Base-by-base conservation (phyloP, 2,797 vertebrate species). In the Syndactyla subalaris region DNA sequence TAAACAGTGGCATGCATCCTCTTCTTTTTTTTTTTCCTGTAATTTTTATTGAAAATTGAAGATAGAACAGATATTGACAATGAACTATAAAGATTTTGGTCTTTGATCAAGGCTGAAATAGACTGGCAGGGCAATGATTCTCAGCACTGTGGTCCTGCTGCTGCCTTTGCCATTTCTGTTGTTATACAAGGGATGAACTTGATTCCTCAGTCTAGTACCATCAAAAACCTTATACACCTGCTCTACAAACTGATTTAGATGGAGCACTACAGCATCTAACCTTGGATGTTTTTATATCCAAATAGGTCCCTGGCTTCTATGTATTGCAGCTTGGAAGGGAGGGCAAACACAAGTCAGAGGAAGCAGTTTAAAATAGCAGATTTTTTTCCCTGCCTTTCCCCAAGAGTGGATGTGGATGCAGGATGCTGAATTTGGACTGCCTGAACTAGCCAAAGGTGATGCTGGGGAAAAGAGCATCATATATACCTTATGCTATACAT, bases 401-500 rank as follows among this genome's bases (percentile, higher is more conserved):
- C 11, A 45, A 22, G 21, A 71, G 41, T 12, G 14, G n/a, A 18
- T 62, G 58, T 26, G 48, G 57, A 88, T 48, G 18, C 48, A 78
- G 10, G 4, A 27, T 10, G 14, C 38, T 72, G 74, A 51, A 48
- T 29, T 29, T 48, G 36, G n/a, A 34, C 41, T 55, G n/a, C 19
- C 54, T 34, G 38, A 68, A 15, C 1, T 4, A 78, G 21, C 22
- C 51, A 24, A 16, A 7, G 23, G 58, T 6, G 45, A 59, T 41
- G 49, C 45, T 27, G 51, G 17, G 39, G 34, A 27, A 86, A 84
- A 66, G 18, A 43, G 7, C 46, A 17, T 48, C 29, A 9, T 24
- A 13, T 18, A 52, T 4, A 20, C 26, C 17, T 66, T 24, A 62
- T 4, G 3, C 24, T 10, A 10, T 4, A 38, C 0, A 0, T 32